phyloP scores from a whole-genome alignment of 2,113 vertebrate species.

The Gavialis gangeticus region DNA sequence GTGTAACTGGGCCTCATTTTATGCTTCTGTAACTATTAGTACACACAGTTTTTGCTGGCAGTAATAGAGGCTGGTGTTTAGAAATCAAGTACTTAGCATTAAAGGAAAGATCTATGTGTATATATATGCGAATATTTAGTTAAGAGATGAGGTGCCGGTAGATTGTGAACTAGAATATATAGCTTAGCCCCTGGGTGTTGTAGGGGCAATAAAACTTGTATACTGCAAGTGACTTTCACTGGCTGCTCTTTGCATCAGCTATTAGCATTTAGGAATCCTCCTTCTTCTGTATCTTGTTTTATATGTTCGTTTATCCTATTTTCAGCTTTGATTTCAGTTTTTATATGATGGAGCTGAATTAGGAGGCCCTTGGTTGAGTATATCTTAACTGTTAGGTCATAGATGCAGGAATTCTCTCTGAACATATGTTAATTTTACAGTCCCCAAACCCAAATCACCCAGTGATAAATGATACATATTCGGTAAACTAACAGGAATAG shows the following conservation, averaged over 20 bases:
- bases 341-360: too few relatives aligned
- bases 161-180: accelerated
- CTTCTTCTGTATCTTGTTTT: too few relatives aligned
- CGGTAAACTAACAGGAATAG: too few relatives aligned
- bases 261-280: too few relatives aligned
- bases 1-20: neutral
- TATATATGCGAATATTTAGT: accelerated
- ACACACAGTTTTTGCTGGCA: neutral
- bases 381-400: too few relatives aligned
- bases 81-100: neutral
- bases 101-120: accelerated
- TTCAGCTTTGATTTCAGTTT: too few relatives aligned
- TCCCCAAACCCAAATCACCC: too few relatives aligned
- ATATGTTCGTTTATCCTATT: too few relatives aligned
- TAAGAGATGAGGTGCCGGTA: accelerated
- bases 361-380: too few relatives aligned
- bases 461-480: too few relatives aligned
- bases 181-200: neutral
- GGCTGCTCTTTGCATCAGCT: accelerated
- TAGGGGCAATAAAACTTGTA: accelerated
- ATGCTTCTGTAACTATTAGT: accelerated
- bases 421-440: too few relatives aligned
- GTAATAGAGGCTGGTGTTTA: neutral
- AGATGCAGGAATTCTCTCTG: too few relatives aligned
- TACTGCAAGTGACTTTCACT: neutral